phyloP scores from a whole-genome alignment of 2,113 vertebrate species.

The Phasianus colchicus region DNA sequence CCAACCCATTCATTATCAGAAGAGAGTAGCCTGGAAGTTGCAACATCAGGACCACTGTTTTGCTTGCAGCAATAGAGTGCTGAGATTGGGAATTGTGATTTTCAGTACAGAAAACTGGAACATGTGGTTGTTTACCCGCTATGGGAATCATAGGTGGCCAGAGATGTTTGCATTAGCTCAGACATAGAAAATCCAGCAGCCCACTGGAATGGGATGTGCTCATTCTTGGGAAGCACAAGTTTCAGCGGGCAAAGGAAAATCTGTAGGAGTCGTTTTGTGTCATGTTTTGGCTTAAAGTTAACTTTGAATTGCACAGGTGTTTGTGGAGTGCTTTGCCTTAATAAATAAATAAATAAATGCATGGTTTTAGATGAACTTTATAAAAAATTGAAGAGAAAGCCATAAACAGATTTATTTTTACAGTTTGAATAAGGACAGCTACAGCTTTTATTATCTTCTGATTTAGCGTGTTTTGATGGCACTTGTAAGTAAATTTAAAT shows the following conservation, averaged over 20 bases:
- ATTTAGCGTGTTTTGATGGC: conserved; percentile 64
- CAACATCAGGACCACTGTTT: conserved; percentile 46
- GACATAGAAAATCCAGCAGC: conserved; percentile 47
- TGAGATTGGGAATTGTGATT: conserved; percentile 58
- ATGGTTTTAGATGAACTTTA: conserved; percentile 70
- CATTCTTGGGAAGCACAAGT: conserved; percentile 51
- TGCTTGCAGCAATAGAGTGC: conserved; percentile 40
- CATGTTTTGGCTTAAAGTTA: conserved; percentile 75
- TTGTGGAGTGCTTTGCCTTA: conserved; percentile 71
- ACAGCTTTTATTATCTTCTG: conserved; percentile 65
- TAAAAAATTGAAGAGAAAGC: conserved; percentile 65
- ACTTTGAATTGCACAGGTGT: conserved; percentile 81
- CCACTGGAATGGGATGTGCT: conserved; percentile 48
- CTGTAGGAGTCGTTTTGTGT: conserved; percentile 31
- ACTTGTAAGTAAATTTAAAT: conserved; percentile 69
- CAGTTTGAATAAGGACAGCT: conserved; percentile 70
- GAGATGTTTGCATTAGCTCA: conserved; percentile 53
- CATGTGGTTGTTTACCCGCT: conserved; percentile 42
- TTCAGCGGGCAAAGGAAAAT: conserved; percentile 62
- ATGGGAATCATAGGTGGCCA: conserved; percentile 62
- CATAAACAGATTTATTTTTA: conserved; percentile 71
- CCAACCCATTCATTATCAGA: conserved; percentile 57
- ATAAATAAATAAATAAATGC: not conserved
- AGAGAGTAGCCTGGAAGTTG: conserved; percentile 35
- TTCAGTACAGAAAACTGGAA: conserved; percentile 54